phyloP scores from a whole-genome alignment of 2,888 invertebrate genomes.

The Hydroisotoma schaefferi region DNA sequence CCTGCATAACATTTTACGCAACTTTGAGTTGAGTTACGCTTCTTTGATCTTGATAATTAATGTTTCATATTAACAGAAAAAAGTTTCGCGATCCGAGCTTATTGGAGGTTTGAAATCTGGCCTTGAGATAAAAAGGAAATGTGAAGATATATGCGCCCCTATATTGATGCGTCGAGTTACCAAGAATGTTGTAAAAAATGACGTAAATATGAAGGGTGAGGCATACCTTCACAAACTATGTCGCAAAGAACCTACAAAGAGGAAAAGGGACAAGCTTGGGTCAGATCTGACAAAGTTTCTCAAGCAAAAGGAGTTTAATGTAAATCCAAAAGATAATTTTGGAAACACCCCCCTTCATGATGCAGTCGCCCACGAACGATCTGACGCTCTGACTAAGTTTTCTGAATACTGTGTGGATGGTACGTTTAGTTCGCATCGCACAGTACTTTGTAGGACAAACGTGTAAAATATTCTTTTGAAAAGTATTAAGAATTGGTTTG shows the following conservation, averaged over 20 bases:
- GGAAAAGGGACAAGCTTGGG: neutral
- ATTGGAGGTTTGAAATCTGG: constrained; percentile 2
- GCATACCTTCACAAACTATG: constrained; percentile 2
- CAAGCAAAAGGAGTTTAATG: neutral
- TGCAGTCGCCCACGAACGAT: constrained; percentile 8
- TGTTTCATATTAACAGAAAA: neutral
- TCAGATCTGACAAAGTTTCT: neutral
- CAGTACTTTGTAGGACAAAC: neutral
- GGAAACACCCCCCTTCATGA: constrained; percentile 11
- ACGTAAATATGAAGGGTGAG: constrained; percentile 8
- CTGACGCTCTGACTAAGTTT: constrained; percentile 10
- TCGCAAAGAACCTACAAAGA: neutral
- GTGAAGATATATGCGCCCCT: neutral
- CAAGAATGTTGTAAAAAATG: neutral
- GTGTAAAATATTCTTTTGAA: too few species aligned
- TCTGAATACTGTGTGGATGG: neutral
- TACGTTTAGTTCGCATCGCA: neutral
- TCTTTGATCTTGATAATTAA: neutral
- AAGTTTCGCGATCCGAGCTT: neutral
- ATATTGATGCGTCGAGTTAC: neutral
- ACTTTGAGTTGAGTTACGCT: too few species aligned
- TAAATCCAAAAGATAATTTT: constrained; percentile 8
- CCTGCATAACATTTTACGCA: neutral
- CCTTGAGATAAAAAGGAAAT: neutral
- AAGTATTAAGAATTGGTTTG: neutral